Evolutionary conservation across 1,140 invertebrate species (phyloP), one percentile per base, ranked within the genome.

Genomic region (Leptopilina boulardi): DNA sequence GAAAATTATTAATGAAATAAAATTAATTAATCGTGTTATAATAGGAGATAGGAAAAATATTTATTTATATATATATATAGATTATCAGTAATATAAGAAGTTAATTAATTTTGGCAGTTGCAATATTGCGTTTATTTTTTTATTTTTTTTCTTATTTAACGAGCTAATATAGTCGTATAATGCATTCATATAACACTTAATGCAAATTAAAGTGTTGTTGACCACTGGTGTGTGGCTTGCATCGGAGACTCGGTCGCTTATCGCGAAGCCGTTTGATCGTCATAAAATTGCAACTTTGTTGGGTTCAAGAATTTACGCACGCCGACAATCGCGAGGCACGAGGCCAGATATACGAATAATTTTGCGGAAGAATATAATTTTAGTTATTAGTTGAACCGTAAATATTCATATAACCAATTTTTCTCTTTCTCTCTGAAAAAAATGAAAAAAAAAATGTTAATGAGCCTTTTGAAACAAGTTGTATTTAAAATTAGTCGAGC

Each of bases 201-300:
- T 66, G 56, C 56, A 30, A 66, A 66, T 66, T 66, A 66, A 66
- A 66, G 21, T 66, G 56, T 30, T 30, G 56, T 66, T 66, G 56
- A 66, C 47, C 47, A 51, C 47, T 51, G 47, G 44, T n/a, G n/a
- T n/a, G 13, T 18, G 13, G 47, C 47, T 51, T 18, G 56, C 21
- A 59, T 59, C 54, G 21, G 21, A 9, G 21, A 59, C 21, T 59
- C 19, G 18, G 21, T 19, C 54, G 19, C 54, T 59, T 59, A 59
- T 59, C 54, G 56, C 19, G 56, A 30, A 66, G 21, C 23, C 21
- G 56, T 66, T 66, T 66, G 56, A 66, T 66, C 56, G 56, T 66
- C 56, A 66, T 66, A 66, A 66, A 66, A 66, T 66, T 26, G 56
- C 56, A 66, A 66, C 21, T 66, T 66, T 23, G 56, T 66, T 66